Conservation (phyloP, 2,888 invertebrate species). For the Limnephilus lunatus region DNA sequence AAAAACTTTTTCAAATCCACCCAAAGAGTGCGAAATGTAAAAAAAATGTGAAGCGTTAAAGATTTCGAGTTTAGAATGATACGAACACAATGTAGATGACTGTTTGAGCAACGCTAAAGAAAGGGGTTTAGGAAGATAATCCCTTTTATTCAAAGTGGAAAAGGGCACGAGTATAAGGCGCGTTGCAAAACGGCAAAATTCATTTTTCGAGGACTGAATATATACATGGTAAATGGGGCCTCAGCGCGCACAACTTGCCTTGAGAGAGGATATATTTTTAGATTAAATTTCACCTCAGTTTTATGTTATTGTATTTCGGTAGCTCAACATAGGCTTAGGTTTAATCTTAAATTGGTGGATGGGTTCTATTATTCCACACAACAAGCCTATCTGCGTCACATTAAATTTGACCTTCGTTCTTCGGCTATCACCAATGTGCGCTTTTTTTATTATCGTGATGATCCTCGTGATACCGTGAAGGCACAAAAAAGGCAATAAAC, state of each 20-base stretch:
- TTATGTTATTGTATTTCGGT: background rate
- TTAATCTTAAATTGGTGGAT: background rate
- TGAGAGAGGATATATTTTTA: constrained; percentile 34
- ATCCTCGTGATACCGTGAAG: too few relatives aligned
- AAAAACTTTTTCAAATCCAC: background rate
- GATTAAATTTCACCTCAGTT: background rate
- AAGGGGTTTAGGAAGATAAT: constrained; percentile 28
- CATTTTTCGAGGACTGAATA: constrained; percentile 27
- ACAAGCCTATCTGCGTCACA: too few relatives aligned
- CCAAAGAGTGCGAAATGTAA: background rate
- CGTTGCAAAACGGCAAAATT: background rate
- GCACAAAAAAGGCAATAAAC: too few relatives aligned
- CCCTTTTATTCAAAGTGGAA: constrained; percentile 32
- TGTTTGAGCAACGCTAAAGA: constrained; percentile 18
- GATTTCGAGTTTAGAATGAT: constrained; percentile 12
- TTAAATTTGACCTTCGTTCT: too few relatives aligned
- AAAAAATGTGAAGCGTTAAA: background rate
- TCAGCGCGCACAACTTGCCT: background rate
- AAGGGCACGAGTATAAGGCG: background rate
- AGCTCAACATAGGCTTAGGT: background rate
- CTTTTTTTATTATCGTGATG: too few relatives aligned
- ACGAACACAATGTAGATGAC: constrained; percentile 26
- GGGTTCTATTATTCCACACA: background rate
- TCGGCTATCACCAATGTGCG: too few relatives aligned
- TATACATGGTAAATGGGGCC: constrained; percentile 10